A percentile compares a stretch with the other conserved stretches of the same genome.
phyloP scores from a whole-genome alignment of 2,113 vertebrate genomes.

The Percina caprodes region DNA sequence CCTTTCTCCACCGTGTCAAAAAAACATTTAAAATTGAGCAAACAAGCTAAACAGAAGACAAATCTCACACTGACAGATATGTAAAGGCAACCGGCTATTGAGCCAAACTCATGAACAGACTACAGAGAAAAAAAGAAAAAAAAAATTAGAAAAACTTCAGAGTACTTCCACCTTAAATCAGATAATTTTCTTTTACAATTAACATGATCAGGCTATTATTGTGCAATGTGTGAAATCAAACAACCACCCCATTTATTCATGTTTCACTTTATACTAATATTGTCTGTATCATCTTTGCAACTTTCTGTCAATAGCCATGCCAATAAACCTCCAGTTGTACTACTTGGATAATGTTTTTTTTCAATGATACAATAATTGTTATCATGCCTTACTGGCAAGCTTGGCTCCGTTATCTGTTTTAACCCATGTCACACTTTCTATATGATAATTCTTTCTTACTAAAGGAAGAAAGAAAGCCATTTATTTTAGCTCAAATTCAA shows the following conservation, averaged over 20 bases:
- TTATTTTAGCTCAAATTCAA: background rate
- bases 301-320: too few species aligned
- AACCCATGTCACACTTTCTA: background rate
- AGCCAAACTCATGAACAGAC: background rate
- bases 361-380: background rate
- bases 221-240: too few species aligned
- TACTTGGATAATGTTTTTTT: background rate
- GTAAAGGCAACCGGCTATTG: background rate
- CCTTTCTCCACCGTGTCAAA: constrained; percentile 31
- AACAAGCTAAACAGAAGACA: constrained; percentile 55
- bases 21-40: constrained; percentile 39
- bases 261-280: too few species aligned
- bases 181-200: background rate
- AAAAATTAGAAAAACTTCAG: too few species aligned
- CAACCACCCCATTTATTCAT: too few species aligned
- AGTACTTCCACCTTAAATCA: background rate
- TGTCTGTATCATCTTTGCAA: background rate
- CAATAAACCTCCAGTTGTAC: background rate
- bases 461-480: background rate
- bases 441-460: background rate
- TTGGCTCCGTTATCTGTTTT: background rate
- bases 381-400: background rate
- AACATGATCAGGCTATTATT: too few species aligned
- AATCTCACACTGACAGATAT: constrained; percentile 11
- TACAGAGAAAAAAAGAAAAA: background rate